These are phyloP conservation scores for Numenius arquata DNA, from an alignment of 2,113 vertebrate species.

Conservation along the genomic window DNA sequence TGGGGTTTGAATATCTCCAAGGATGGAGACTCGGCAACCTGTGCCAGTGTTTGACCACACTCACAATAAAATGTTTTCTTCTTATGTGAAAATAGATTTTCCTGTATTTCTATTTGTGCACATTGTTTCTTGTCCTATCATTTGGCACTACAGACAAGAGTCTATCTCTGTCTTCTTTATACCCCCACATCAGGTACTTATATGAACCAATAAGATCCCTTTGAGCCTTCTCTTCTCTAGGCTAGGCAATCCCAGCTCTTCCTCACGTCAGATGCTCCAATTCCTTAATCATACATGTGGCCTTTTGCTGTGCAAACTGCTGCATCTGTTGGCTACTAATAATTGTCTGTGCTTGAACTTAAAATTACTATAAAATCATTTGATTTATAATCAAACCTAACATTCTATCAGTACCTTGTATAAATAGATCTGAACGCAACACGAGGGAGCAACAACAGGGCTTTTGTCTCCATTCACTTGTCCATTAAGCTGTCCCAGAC, in stretches of 20 bases:
- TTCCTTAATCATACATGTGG: background rate
- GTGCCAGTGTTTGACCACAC: background rate
- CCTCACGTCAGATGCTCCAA: background rate
- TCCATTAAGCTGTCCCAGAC: background rate
- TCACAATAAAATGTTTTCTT: background rate
- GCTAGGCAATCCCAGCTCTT: background rate
- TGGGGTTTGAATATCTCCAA: background rate
- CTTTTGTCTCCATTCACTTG: background rate
- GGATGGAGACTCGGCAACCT: background rate
- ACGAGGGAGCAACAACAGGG: background rate
- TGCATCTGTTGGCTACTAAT: background rate
- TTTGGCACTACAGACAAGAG: background rate
- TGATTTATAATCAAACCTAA: background rate
- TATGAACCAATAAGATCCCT: background rate
- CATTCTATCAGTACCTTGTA: background rate
- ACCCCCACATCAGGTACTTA: background rate
- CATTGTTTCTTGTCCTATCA: background rate
- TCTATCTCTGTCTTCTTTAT: background rate
- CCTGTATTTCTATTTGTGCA: background rate
- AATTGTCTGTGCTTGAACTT: background rate
- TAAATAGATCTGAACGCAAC: background rate
- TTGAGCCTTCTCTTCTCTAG: background rate
- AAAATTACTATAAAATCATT: background rate
- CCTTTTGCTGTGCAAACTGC: background rate
- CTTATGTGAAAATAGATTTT: background rate